These are phyloP conservation scores for Pantelozetes paolii DNA, from an alignment of 2,888 invertebrate genomes.

Conservation along the genomic window DNA sequence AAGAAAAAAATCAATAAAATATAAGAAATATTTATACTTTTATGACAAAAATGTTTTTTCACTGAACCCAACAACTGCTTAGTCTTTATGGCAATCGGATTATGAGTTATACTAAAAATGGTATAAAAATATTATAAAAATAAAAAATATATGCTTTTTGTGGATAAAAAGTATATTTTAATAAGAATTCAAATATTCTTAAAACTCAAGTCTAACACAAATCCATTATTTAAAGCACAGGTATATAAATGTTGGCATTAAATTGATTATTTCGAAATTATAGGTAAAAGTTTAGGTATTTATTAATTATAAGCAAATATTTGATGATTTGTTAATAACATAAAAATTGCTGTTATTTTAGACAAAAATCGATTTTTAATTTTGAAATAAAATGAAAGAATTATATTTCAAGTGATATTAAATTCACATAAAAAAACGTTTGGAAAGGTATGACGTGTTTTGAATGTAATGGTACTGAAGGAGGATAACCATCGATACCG, in stretches of 20 bases:
- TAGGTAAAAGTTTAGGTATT: background rate
- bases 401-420: constrained; percentile 12
- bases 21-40: background rate
- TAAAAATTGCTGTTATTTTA: background rate
- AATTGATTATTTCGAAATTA: too few species aligned
- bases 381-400: background rate
- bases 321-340: background rate
- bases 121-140: background rate
- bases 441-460: background rate
- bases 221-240: background rate
- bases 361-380: background rate
- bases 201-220: background rate
- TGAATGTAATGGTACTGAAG: background rate
- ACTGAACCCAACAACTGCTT: background rate
- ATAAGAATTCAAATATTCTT: background rate
- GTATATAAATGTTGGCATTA: too few species aligned
- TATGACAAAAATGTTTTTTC: background rate
- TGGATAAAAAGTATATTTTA: background rate
- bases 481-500: background rate
- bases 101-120: background rate
- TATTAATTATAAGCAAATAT: background rate
- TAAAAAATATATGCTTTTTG: background rate
- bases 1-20: background rate
- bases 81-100: background rate
- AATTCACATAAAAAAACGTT: background rate